Percentiles rank a stretch among this genome's conserved stretches.
These are phyloP conservation scores for Trichogramma dendrolimi DNA, from an alignment of 2,888 invertebrate genomes.

Conservation along the genomic window DNA sequence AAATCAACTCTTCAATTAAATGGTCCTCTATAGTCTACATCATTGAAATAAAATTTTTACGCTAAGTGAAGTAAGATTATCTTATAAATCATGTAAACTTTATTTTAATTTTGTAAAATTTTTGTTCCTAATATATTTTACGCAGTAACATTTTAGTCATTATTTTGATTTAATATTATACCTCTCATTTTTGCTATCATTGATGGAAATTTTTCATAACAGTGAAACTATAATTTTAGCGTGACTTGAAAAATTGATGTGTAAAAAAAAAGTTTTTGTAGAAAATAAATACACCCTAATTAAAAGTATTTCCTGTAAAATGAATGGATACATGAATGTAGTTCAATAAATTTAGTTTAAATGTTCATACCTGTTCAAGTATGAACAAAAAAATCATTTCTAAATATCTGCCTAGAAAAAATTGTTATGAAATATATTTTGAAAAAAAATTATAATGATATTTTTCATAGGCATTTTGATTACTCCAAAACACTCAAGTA, in stretches of 20 bases:
- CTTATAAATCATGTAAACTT: not conserved
- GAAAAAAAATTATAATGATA: constrained; percentile 8
- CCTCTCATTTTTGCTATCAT: too few species aligned
- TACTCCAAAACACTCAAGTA: not conserved
- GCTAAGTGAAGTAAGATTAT: not conserved
- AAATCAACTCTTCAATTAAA: not conserved
- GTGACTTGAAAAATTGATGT: too few species aligned
- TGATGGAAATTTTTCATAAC: too few species aligned
- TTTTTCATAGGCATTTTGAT: not conserved
- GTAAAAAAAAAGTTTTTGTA: too few species aligned
- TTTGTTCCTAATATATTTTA: constrained; percentile 11
- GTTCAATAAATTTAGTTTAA: too few species aligned
- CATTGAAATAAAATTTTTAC: not conserved
- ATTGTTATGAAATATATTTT: constrained; percentile 18
- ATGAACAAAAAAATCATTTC: constrained; percentile 7
- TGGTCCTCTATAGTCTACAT: too few species aligned
- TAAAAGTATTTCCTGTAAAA: too few species aligned
- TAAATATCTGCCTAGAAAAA: constrained; percentile 16
- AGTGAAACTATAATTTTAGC: not conserved
- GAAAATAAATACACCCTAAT: too few species aligned
- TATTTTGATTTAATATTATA: not conserved
- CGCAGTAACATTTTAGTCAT: not conserved
- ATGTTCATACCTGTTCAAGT: constrained; percentile 1
- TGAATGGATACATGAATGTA: too few species aligned
- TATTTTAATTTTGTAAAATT: constrained; percentile 5